A percentile compares a stretch with the other conserved stretches of the same genome.
phyloP scores from a whole-genome alignment of 2,797 vertebrate species.

The Nyctalus aviator region DNA sequence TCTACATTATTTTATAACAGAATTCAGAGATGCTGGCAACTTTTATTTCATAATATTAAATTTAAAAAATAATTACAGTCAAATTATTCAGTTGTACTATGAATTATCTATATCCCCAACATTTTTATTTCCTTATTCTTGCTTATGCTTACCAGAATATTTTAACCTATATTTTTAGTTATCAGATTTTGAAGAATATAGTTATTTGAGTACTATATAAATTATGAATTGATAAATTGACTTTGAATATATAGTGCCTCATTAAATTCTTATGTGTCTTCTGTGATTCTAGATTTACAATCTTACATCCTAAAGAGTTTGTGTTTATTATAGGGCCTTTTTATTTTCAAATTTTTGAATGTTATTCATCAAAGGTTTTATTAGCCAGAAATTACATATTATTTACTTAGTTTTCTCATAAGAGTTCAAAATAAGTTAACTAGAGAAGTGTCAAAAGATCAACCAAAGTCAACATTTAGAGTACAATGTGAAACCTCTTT shows the following conservation, averaged over 20 bases:
- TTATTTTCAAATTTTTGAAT: neutral
- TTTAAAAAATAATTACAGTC: neutral
- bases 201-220: neutral
- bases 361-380: neutral
- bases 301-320: neutral
- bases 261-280: neutral
- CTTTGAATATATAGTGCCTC: neutral
- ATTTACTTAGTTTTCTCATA: neutral
- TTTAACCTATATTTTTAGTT: neutral
- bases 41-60: conserved; percentile 9
- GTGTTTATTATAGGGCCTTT: neutral
- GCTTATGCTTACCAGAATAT: neutral
- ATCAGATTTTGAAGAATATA: neutral
- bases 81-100: neutral
- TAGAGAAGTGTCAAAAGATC: conserved; percentile 13
- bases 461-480: neutral
- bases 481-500: neutral
- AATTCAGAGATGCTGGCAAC: too few species aligned
- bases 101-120: neutral
- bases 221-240: conserved; percentile 15
- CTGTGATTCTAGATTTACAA: conserved; percentile 25
- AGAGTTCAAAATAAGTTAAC: neutral
- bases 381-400: neutral
- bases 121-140: neutral
- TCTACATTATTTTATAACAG: neutral